Percentiles rank a stretch among this genome's conserved stretches.
Evolutionary conservation across 37 sponge, comb jelly and placozoan species (phyloP).

Genomic region (Eunapius fragilis): DNA sequence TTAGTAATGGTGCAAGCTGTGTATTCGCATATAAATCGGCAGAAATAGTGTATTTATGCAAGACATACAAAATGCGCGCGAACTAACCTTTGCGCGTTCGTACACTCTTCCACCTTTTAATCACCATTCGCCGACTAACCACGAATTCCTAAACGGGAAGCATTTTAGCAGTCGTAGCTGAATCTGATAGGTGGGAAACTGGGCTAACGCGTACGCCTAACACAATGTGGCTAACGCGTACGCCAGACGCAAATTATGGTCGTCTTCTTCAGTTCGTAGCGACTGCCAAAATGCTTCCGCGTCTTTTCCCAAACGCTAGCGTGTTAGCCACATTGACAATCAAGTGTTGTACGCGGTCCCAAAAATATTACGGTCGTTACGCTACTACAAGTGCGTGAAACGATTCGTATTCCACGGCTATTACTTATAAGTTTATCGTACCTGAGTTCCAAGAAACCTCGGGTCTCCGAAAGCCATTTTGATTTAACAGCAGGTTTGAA

Average conservation of each 20-base stretch:
- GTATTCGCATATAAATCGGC: too few species aligned
- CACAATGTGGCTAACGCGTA: too few species aligned
- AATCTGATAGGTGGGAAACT: neutral
- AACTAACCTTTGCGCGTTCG: too few species aligned
- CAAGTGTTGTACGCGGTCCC: neutral
- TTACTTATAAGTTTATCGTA: neutral
- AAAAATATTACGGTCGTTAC: neutral
- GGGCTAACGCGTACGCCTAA: neutral
- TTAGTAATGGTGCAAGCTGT: too few species aligned
- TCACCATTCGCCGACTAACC: too few species aligned
- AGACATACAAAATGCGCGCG: too few species aligned
- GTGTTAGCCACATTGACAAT: neutral
- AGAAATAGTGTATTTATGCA: too few species aligned
- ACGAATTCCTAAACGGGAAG: neutral
- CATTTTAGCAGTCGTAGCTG: neutral
- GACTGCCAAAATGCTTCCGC: neutral
- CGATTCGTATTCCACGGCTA: too few species aligned
- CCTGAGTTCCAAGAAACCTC: neutral
- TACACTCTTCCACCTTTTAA: too few species aligned
- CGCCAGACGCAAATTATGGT: too few species aligned
- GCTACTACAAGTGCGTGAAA: neutral
- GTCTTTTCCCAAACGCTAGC: neutral
- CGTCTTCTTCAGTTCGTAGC: neutral
- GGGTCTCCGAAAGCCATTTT: neutral
- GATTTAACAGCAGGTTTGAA: neutral